These are phyloP conservation scores for Gymnobelideus leadbeateri DNA, from an alignment of 2,113 vertebrate species.

Conservation along the genomic window DNA sequence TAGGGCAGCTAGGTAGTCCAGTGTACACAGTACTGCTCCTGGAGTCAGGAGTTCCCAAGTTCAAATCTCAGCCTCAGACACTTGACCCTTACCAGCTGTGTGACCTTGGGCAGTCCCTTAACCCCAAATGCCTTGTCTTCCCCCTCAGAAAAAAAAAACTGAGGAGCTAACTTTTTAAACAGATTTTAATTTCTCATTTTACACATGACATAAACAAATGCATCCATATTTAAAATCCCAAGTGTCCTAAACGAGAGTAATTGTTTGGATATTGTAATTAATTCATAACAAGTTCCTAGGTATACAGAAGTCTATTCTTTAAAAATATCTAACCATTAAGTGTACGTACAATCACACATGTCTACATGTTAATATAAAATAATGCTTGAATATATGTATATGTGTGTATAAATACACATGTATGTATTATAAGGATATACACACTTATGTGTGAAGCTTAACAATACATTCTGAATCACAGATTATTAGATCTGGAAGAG, in stretches of 20 bases:
- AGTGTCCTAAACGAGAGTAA: not conserved
- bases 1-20: too few species aligned
- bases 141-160: too few species aligned
- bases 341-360: not conserved
- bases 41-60: too few species aligned
- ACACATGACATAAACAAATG: not conserved
- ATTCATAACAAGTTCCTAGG: not conserved
- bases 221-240: not conserved
- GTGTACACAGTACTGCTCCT: too few species aligned
- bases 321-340: slow-evolving; percentile 2
- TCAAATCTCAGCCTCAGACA: too few species aligned
- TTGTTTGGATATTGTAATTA: not conserved
- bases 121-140: too few species aligned
- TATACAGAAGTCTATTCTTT: not conserved
- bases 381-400: slow-evolving; percentile 13
- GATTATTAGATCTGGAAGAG: not conserved
- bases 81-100: too few species aligned
- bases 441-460: not conserved
- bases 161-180: not conserved
- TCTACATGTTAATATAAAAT: slow-evolving; percentile 38
- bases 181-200: not conserved
- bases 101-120: too few species aligned
- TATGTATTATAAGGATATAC: slow-evolving; percentile 11
- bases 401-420: slow-evolving; percentile 9
- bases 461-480: not conserved